Base-by-base conservation (phyloP, 2,888 invertebrate species). In the Limnephilus auricula region DNA sequence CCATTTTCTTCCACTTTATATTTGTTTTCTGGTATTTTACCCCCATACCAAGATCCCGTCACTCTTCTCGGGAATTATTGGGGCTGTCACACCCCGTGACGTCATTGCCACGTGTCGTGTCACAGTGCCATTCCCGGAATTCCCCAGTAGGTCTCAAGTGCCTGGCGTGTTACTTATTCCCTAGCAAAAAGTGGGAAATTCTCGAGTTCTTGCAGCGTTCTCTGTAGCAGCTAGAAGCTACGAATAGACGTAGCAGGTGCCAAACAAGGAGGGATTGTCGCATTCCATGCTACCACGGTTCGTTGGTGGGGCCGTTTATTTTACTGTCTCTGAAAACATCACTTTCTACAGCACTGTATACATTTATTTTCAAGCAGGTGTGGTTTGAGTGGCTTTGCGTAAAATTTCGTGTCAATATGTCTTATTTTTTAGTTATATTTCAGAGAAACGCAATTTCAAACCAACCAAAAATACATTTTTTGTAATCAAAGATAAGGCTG, bases 61-160 rank as follows among this genome's bases (percentile, higher is more conserved):
- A 65, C 65, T 65, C 65, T 25, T n/a, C 25, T 6, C 6, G 25
- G n/a, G 65, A 65, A 65, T 25, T 65, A 65, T 65, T 65, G 25
- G 65, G 65, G 65, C 65, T 65, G 65, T 65, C 65, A 65, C 65
- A 65, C 65, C 65, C n/a, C n/a, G 65, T n/a, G 65, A 65, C 65
- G 65, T 65, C 65, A 65, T 65, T n/a, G 65, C 25, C 65, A 65
- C 65, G 65, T 65, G 65, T 65, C 65, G 65, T 65, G 65, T 65
- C 65, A 65, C 25, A 65, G 25, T 25, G 65, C 65, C 65, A 65
- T 65, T 65, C 25, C 65, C 65, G 65, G 25, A 65, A 65, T 65
- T 65, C 50, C 50, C 50, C 50, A 65, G 50, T 65, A 65, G 50
- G 50, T 65, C 4, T 65, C 65, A 65, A 65, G 65, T 25, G 65